phyloP scores from a whole-genome alignment of 2,113 vertebrate genomes.

The Prunella fulvescens region DNA sequence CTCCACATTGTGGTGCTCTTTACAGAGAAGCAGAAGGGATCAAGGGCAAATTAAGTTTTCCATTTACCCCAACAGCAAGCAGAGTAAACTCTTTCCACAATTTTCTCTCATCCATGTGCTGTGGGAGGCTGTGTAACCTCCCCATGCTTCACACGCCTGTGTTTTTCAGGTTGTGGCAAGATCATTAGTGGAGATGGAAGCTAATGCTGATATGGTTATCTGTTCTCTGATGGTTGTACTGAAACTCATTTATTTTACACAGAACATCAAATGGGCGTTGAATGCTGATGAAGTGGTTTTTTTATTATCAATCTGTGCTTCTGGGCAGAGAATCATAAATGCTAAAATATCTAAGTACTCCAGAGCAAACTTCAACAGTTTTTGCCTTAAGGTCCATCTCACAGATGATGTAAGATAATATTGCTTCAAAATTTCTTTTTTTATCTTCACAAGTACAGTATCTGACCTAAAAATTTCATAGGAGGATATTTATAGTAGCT shows the following conservation, averaged over 20 bases:
- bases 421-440: neutral
- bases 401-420: conserved; percentile 6
- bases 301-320: conserved; percentile 6
- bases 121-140: neutral
- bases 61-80: neutral
- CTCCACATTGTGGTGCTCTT: fast-evolving
- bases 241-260: conserved; percentile 1
- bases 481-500: neutral
- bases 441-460: neutral
- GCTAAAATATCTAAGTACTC: neutral
- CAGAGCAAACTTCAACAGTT: conserved; percentile 12
- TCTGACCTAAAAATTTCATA: conserved; percentile 32
- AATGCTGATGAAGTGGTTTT: neutral
- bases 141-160: neutral
- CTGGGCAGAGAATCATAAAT: conserved; percentile 8
- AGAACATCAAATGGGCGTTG: neutral
- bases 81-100: neutral
- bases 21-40: neutral
- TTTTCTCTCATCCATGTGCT: fast-evolving
- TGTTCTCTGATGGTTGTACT: neutral
- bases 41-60: neutral
- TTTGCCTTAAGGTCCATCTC: conserved; percentile 9
- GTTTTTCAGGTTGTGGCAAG: neutral
- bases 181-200: neutral
- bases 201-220: neutral